Evolutionary conservation across 2,888 invertebrate genomes (phyloP).

Genomic region (Drosophila affinis): DNA sequence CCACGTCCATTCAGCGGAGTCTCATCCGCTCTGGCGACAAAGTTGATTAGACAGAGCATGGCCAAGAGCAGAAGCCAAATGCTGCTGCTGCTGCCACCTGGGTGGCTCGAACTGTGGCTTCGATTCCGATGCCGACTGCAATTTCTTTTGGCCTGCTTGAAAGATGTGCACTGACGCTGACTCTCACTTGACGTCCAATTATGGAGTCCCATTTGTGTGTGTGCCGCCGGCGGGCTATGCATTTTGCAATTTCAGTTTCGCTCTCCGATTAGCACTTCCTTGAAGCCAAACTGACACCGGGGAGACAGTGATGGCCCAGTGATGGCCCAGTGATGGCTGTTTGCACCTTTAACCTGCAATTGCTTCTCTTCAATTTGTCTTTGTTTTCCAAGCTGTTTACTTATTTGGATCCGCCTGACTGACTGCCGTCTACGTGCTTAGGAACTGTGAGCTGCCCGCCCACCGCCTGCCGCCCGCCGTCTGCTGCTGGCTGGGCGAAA

Average conservation of each 20-base stretch:
- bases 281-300: neutral
- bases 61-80: slow-evolving; percentile 45
- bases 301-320: neutral
- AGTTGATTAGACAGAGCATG: slow-evolving; percentile 46
- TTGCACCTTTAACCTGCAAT: slow-evolving; percentile 47
- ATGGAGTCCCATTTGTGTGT: slow-evolving; percentile 43
- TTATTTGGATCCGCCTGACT: slow-evolving; percentile 44
- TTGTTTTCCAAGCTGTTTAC: slow-evolving; percentile 26
- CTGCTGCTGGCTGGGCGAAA: slow-evolving; percentile 45
- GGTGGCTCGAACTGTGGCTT: neutral
- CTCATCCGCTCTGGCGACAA: slow-evolving; percentile 53
- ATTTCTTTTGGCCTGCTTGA: slow-evolving; percentile 58
- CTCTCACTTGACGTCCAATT: slow-evolving; percentile 63
- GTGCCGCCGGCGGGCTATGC: slow-evolving; percentile 36
- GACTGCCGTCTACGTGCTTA: slow-evolving; percentile 34
- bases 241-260: slow-evolving; percentile 53
- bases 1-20: slow-evolving; percentile 12
- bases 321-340: slow-evolving; percentile 15
- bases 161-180: slow-evolving; percentile 62
- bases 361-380: slow-evolving; percentile 45
- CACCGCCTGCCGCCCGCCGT: too few relatives aligned
- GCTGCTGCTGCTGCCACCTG: slow-evolving; percentile 40
- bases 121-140: slow-evolving; percentile 12
- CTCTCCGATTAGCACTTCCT: slow-evolving; percentile 37
- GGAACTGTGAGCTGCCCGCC: slow-evolving; percentile 16